Evolutionary conservation across 2,888 invertebrate species (phyloP).

Genomic region (Esperia sulphurella): DNA sequence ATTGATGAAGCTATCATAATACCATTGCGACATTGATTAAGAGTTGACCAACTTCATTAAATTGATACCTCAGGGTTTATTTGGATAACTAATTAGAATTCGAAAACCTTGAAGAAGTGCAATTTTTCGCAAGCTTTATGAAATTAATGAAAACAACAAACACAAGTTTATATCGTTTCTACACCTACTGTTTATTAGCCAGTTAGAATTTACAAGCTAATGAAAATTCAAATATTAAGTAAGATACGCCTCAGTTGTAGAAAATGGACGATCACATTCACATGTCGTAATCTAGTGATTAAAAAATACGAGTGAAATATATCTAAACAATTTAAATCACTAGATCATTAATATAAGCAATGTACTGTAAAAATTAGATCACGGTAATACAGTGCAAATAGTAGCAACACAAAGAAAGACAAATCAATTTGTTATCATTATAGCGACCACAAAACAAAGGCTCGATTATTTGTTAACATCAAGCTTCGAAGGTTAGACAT

Average conservation of each 20-base stretch:
- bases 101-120: not conserved
- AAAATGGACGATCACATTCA: too few species aligned
- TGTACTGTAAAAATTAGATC: too few species aligned
- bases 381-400: not conserved
- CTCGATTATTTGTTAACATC: slow-evolving; percentile 16
- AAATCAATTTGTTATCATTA: slow-evolving; percentile 17
- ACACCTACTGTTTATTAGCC: not conserved
- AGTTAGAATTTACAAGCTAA: not conserved
- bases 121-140: not conserved
- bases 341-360: too few species aligned
- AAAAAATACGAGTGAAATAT: too few species aligned
- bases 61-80: not conserved
- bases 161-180: not conserved
- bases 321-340: too few species aligned
- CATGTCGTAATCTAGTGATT: too few species aligned
- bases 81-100: not conserved
- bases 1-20: too few species aligned
- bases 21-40: not conserved
- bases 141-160: not conserved
- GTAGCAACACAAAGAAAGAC: slow-evolving; percentile 12
- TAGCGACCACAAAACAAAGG: slow-evolving; percentile 1
- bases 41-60: not conserved
- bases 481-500: slow-evolving; percentile 22
- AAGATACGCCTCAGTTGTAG: too few species aligned
- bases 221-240: not conserved